Base-by-base conservation (phyloP, 2,888 invertebrate species). In the Cheilosia impressa region DNA sequence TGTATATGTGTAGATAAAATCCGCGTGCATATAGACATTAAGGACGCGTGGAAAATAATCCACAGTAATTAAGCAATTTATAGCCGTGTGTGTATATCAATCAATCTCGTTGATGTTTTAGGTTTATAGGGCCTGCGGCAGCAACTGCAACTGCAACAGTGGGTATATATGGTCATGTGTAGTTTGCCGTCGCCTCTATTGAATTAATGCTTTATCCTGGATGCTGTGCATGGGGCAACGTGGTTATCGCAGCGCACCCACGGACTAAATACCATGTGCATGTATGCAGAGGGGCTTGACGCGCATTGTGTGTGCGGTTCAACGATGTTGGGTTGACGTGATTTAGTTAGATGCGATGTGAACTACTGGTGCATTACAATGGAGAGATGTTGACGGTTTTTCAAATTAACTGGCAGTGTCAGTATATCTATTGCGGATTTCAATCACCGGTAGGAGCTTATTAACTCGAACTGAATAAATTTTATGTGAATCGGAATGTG, bases 11-110 rank as follows among this genome's bases (percentile, higher is more conserved):
- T 68, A 52, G 1, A 17, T 63, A 55, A 45, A 5, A 19, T 65
- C 50, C 43, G 66, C 75, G 31, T 53, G 52, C 75, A 38, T 38
- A 38, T 38, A 38, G 38, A 38, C 19, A 47, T 52, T 85, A 81
- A 58, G 62, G 62, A 43, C 45, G 71, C 27, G 65, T 66, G 53
- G 66, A 72, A 81, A 72, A 81, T 81, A 85, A 85, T 85, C 85
- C 81, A 80, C 76, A 85, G 81, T 85, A 85, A 85, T 85, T 85
- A 85, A 81, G 81, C 85, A 81, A 81, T 85, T 85, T 85, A 76
- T 81, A 77, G 77, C 72, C 62, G 65, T 22, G 66, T 60, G 63
- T 38, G 68, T 77, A 66, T 71, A 71, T 85, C 81, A 81, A 84
- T 85, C 85, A 85, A 85, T 77, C 85, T 63, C 58, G 55, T 55